phyloP scores from a whole-genome alignment of 2,113 vertebrate species.

The Noturus placidus region DNA sequence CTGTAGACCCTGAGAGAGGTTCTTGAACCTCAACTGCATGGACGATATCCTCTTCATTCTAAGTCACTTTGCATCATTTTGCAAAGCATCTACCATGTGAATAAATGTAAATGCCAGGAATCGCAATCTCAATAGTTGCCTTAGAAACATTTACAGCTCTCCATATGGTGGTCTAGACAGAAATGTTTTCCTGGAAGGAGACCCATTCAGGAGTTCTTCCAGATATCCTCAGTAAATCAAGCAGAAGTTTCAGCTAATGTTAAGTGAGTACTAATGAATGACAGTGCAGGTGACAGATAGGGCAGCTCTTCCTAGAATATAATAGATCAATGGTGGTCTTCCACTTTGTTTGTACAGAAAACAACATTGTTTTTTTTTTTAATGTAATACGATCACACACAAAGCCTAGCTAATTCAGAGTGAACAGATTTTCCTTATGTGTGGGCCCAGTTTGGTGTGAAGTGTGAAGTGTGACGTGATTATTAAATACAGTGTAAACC shows the following conservation, averaged over 20 bases:
- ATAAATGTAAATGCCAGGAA: not conserved
- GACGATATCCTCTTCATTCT: not conserved
- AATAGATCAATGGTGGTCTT: not conserved
- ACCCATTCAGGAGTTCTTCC: not conserved
- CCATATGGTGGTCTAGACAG: not conserved
- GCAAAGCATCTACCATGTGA: not conserved
- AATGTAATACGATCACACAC: not conserved
- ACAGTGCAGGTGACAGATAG: not conserved
- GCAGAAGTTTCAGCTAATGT: not conserved
- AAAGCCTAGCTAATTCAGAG: conserved; percentile 1
- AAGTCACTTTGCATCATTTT: not conserved
- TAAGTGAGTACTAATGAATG: not conserved
- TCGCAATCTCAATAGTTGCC: not conserved
- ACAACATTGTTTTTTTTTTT: not conserved
- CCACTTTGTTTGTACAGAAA: not conserved
- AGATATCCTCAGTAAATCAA: not conserved
- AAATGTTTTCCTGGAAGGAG: not conserved
- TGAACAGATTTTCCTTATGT: not conserved
- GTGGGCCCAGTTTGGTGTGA: not conserved
- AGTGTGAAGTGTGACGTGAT: conserved; percentile 1
- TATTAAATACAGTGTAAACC: conserved; percentile 3
- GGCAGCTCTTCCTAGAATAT: not conserved
- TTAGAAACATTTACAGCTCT: not conserved
- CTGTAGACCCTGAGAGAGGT: no score
- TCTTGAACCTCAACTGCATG: not conserved